A percentile compares a stretch with the other conserved stretches of the same genome.
phyloP scores from a whole-genome alignment of 2,797 vertebrate species.

The Lemur catta region DNA sequence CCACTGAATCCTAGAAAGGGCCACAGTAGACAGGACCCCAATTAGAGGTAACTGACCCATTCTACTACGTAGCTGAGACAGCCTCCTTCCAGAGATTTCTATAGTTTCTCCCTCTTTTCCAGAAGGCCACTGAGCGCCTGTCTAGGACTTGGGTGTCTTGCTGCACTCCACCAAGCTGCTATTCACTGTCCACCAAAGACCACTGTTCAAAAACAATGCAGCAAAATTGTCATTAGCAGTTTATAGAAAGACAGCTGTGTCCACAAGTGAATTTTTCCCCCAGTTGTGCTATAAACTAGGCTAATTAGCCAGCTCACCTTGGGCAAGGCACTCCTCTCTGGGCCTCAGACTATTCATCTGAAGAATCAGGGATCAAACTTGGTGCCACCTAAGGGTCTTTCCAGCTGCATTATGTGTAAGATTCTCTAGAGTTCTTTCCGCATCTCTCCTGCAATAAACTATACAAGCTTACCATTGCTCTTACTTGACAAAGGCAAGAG shows the following conservation, averaged over 20 bases:
- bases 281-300: background rate
- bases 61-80: background rate
- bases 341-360: background rate
- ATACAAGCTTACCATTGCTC: background rate
- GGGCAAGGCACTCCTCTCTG: background rate
- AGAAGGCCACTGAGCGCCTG: background rate
- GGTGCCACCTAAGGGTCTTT: background rate
- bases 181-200: background rate
- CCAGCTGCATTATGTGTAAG: background rate
- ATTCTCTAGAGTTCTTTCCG: background rate
- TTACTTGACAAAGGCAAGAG: background rate
- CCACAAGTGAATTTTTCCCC: background rate
- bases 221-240: background rate
- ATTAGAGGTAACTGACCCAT: background rate
- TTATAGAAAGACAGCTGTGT: background rate
- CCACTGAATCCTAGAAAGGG: background rate
- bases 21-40: background rate
- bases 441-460: background rate
- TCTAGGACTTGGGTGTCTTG: background rate
- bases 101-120: background rate
- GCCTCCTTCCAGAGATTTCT: background rate
- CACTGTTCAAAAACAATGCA: background rate
- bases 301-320: background rate
- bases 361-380: background rate
- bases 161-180: background rate